phyloP scores from a whole-genome alignment of 2,888 invertebrate genomes.

The Rhingia campestris region DNA sequence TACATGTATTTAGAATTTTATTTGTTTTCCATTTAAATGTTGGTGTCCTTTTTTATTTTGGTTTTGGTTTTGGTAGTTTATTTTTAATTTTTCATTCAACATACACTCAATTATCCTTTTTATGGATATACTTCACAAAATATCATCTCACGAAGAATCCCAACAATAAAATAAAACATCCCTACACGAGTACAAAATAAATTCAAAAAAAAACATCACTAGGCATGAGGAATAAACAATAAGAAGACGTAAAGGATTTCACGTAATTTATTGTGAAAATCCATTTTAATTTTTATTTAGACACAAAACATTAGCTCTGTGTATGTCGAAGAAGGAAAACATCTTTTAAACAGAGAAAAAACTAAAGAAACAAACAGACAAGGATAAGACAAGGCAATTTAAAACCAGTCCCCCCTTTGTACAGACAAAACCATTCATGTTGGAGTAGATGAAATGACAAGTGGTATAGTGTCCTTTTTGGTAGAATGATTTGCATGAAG shows the following conservation, averaged over 20 bases:
- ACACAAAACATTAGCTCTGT: conserved; percentile 70
- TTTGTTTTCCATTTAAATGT: conserved; percentile 38
- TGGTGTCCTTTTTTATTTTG: conserved; percentile 1
- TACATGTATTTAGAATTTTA: conserved; percentile 14
- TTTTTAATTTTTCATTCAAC: conserved; percentile 1
- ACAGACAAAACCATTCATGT: conserved; percentile 13
- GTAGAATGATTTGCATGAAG: conserved; percentile 55
- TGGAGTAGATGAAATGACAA: conserved; percentile 66
- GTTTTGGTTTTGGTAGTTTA: conserved; percentile 26
- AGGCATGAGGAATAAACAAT: not conserved
- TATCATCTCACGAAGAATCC: not conserved
- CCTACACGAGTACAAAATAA: not conserved
- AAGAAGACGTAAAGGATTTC: conserved; percentile 37
- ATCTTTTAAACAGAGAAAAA: conserved; percentile 49
- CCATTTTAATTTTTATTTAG: conserved; percentile 72
- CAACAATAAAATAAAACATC: not conserved
- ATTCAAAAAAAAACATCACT: not conserved
- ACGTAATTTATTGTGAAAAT: conserved; percentile 63
- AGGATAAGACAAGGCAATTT: conserved; percentile 70
- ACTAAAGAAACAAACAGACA: conserved; percentile 50
- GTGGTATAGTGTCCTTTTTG: conserved; percentile 71
- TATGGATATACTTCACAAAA: conserved; percentile 3
- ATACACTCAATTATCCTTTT: conserved; percentile 19
- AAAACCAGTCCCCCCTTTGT: conserved; percentile 31
- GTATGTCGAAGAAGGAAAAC: conserved; percentile 48